Percentiles rank a stretch among this genome's conserved stretches.
Conservation (phyloP, 2,113 vertebrate genomes). For the Poicephalus gulielmi region DNA sequence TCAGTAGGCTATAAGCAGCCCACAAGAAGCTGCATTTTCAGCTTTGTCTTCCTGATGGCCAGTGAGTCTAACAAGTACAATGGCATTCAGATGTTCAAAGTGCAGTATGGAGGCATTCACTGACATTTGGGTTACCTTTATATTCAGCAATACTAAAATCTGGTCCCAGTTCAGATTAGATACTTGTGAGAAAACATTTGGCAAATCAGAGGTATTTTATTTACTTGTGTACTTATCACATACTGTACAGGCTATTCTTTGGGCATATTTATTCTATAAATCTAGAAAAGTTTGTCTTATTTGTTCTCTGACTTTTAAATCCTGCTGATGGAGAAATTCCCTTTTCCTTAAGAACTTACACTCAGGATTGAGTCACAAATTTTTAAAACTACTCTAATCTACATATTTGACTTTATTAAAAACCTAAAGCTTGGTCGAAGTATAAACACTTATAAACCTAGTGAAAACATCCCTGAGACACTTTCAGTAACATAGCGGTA, state of each 20-base stretch:
- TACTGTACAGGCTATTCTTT: not conserved
- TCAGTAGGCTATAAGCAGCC: not conserved
- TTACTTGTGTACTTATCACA: not conserved
- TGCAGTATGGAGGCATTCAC: not conserved
- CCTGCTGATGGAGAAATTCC: constrained; percentile 29
- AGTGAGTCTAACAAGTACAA: not conserved
- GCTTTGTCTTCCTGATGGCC: not conserved
- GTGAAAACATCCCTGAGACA: constrained; percentile 56
- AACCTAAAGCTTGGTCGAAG: not conserved
- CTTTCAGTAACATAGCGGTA: not conserved
- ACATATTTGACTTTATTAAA: not conserved
- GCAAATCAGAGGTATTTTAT: constrained; percentile 20
- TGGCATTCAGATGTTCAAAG: not conserved
- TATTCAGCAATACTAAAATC: not conserved
- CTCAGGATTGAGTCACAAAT: not conserved
- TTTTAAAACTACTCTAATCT: constrained; percentile 14
- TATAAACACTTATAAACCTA: constrained; percentile 9
- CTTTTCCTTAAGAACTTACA: constrained; percentile 18
- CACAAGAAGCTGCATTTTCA: not conserved
- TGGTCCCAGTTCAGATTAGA: not conserved
- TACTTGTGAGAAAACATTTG: not conserved
- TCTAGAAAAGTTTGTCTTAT: not conserved
- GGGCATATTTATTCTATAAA: not conserved
- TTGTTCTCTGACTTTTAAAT: not conserved
- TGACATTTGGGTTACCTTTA: not conserved